Conservation (phyloP, 2,113 vertebrate species). For the Bettongia penicillata region DNA sequence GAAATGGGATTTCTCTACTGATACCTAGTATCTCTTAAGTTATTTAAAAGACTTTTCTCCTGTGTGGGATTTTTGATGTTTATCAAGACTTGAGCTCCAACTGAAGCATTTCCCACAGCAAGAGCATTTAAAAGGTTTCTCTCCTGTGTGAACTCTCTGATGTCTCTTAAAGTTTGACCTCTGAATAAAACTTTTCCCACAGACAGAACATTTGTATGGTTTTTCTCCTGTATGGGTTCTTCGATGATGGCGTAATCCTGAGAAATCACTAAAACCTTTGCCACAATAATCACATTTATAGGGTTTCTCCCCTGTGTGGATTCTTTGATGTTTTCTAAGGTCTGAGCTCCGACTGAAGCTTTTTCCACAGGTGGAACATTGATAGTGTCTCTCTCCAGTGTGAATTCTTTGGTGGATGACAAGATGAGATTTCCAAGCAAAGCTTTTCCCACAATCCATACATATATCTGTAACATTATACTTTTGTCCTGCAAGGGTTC, state of each 20-base stretch:
- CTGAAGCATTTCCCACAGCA: constrained; percentile 78
- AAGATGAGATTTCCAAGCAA: constrained; percentile 70
- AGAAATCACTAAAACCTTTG: constrained; percentile 78
- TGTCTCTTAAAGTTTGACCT: constrained; percentile 78
- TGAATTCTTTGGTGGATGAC: constrained; percentile 76
- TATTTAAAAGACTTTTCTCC: constrained; percentile 72
- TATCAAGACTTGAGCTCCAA: constrained; percentile 78
- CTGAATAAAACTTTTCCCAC: constrained; percentile 79
- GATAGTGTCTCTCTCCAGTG: constrained; percentile 64
- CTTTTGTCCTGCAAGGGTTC: constrained; percentile 69
- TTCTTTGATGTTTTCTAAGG: constrained; percentile 76
- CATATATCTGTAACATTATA: constrained; percentile 58
- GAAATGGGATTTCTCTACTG: neutral
- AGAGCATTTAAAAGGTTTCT: constrained; percentile 76
- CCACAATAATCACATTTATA: constrained; percentile 77
- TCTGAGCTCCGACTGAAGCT: constrained; percentile 72
- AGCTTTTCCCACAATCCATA: constrained; percentile 75
- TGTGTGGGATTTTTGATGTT: constrained; percentile 77
- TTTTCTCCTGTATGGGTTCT: constrained; percentile 79
- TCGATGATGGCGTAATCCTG: constrained; percentile 72
- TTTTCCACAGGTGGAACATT: constrained; percentile 72
- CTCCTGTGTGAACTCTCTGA: constrained; percentile 77
- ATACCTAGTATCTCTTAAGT: neutral
- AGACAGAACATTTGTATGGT: constrained; percentile 78
- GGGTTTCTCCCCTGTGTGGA: constrained; percentile 76